phyloP scores from a whole-genome alignment of 2,888 invertebrate genomes.

The Amorpha juglandis region DNA sequence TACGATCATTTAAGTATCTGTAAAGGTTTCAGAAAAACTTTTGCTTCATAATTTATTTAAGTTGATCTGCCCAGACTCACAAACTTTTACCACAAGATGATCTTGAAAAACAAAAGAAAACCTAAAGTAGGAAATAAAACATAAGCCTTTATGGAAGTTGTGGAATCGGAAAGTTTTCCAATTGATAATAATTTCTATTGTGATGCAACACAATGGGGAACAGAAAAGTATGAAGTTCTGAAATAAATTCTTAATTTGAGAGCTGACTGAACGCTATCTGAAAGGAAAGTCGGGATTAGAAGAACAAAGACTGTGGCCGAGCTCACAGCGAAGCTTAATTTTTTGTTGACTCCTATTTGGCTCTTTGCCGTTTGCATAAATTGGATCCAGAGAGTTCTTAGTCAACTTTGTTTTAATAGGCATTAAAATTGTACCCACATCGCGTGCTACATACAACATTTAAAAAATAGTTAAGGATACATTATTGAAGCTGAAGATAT shows the following conservation, averaged over 20 bases:
- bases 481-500: not conserved
- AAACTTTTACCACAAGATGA: not conserved
- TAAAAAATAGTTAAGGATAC: too few relatives aligned
- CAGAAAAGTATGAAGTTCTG: constrained; percentile 79
- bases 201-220: constrained; percentile 78
- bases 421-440: constrained; percentile 1
- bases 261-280: constrained; percentile 78
- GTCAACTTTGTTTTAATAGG: constrained; percentile 42
- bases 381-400: constrained; percentile 52
- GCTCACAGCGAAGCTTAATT: constrained; percentile 61
- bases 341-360: constrained; percentile 70
- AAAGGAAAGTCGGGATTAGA: constrained; percentile 77
- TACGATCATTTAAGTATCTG: constrained; percentile 2
- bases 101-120: constrained; percentile 37
- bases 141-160: constrained; percentile 70
- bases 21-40: not conserved
- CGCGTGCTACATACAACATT: not conserved
- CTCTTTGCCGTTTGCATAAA: constrained; percentile 62
- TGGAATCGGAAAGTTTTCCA: constrained; percentile 77
- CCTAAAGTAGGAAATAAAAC: constrained; percentile 72
- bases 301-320: constrained; percentile 70
- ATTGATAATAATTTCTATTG: constrained; percentile 82
- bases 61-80: not conserved
- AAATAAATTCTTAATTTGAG: constrained; percentile 82
- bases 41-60: not conserved